phyloP scores from a whole-genome alignment of 2,888 invertebrate genomes.

The Chloroclystis v-ata region DNA sequence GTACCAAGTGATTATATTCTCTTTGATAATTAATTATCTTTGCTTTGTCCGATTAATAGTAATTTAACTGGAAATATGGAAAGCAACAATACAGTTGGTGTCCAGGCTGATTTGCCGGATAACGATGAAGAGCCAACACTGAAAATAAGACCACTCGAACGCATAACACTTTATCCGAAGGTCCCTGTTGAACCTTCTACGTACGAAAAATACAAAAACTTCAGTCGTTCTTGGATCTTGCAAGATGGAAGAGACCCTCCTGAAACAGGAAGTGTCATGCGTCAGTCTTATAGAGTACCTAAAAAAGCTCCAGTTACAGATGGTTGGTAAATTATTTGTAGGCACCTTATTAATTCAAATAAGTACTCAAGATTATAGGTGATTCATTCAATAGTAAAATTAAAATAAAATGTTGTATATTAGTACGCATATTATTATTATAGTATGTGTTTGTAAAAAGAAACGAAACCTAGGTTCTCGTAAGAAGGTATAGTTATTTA shows the following conservation, averaged over 20 bases:
- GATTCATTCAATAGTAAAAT: too few species aligned
- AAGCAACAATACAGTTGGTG: slow-evolving; percentile 40
- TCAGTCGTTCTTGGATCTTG: slow-evolving; percentile 65
- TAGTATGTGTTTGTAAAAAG: too few species aligned
- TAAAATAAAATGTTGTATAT: too few species aligned
- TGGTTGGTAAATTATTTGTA: slow-evolving; percentile 40
- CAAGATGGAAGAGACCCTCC: slow-evolving; percentile 62
- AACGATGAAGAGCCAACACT: slow-evolving; percentile 42
- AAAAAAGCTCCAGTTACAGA: slow-evolving; percentile 40
- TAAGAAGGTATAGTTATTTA: too few species aligned
- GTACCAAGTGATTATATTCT: too few species aligned
- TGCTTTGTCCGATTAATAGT: too few species aligned
- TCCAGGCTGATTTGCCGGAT: slow-evolving; percentile 61
- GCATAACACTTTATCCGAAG: slow-evolving; percentile 60
- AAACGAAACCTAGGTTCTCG: too few species aligned
- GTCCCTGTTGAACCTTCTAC: slow-evolving; percentile 61
- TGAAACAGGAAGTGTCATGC: slow-evolving; percentile 63
- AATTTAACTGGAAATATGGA: too few species aligned
- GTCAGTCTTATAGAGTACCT: slow-evolving; percentile 47
- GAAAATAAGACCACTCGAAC: slow-evolving; percentile 59
- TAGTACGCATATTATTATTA: too few species aligned
- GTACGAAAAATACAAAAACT: slow-evolving; percentile 61
- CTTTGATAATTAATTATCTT: too few species aligned
- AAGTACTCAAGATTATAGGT: too few species aligned
- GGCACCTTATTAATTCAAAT: too few species aligned